phyloP scores from a whole-genome alignment of 2,797 vertebrate species.

The Alfaro cultratus region DNA sequence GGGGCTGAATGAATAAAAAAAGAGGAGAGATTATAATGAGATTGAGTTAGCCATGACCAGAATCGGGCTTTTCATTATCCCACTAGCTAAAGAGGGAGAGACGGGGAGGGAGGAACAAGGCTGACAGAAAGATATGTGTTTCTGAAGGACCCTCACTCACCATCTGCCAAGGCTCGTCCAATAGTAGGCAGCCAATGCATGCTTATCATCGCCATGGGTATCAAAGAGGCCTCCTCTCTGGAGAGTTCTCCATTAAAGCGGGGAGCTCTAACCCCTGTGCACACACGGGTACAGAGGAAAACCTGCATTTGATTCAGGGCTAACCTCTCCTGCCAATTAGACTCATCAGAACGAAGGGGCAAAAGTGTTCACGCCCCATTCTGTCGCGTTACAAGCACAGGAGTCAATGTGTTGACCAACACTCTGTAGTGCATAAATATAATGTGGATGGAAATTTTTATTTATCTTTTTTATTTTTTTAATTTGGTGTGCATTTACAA shows the following conservation, averaged over 20 bases:
- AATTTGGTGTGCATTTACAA: background rate
- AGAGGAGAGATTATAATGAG: conserved; percentile 91
- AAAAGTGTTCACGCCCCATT: background rate
- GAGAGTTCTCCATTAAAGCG: conserved; percentile 82
- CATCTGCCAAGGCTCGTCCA: conserved; percentile 85
- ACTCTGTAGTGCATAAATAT: background rate
- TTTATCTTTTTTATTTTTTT: background rate
- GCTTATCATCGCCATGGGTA: conserved; percentile 83
- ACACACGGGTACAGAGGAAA: conserved; percentile 25
- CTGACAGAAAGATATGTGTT: conserved; percentile 85
- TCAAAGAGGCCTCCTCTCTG: conserved; percentile 80
- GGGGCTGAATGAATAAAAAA: conserved; percentile 88
- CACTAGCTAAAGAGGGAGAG: conserved; percentile 69
- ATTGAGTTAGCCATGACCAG: conserved; percentile 95
- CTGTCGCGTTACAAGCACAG: background rate
- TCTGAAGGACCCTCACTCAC: conserved; percentile 80
- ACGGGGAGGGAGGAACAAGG: conserved; percentile 55
- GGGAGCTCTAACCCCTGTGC: conserved; percentile 68
- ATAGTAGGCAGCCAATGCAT: conserved; percentile 75
- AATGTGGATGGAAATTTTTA: background rate
- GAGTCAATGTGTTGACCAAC: background rate
- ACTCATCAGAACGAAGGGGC: conserved; percentile 24
- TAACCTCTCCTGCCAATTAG: conserved; percentile 48
- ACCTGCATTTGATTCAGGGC: conserved; percentile 41
- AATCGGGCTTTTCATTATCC: conserved; percentile 83